A percentile compares a stretch with the other conserved stretches of the same genome.
Conservation (phyloP, 2,113 vertebrate species). For the Istiophorus platypterus region DNA sequence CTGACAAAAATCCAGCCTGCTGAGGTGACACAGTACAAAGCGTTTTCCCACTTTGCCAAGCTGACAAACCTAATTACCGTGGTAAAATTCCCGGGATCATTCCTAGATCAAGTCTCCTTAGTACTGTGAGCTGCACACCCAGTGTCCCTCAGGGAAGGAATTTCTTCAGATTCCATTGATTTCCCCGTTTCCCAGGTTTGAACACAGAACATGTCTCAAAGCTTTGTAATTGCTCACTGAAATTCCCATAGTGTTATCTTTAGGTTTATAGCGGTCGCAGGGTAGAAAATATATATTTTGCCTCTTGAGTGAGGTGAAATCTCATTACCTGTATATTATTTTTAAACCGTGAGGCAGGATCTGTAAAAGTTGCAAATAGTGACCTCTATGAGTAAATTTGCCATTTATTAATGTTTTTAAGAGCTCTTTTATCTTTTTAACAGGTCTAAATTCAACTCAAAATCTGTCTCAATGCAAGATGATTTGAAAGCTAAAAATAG, state of each 20-base stretch:
- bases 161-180: constrained; percentile 52
- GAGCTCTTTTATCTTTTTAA: constrained; percentile 10
- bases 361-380: constrained; percentile 38
- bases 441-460: background rate
- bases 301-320: constrained; percentile 43
- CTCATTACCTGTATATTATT: constrained; percentile 42
- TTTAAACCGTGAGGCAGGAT: constrained; percentile 20
- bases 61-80: constrained; percentile 77
- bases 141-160: constrained; percentile 62
- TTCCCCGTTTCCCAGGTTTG: constrained; percentile 59
- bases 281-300: constrained; percentile 34
- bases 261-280: constrained; percentile 10
- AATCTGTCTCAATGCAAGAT: constrained; percentile 44
- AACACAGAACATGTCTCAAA: constrained; percentile 50
- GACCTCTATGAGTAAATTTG: constrained; percentile 44
- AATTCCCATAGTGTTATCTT: constrained; percentile 45
- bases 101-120: constrained; percentile 75
- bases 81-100: constrained; percentile 73
- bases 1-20: constrained; percentile 75
- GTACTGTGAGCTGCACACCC: constrained; percentile 54
- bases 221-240: constrained; percentile 42
- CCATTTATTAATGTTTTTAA: constrained; percentile 39
- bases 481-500: constrained; percentile 70
- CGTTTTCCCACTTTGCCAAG: constrained; percentile 74
- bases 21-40: constrained; percentile 78